phyloP scores from a whole-genome alignment of 2,888 invertebrate genomes.

The Mythimna lalbum region DNA sequence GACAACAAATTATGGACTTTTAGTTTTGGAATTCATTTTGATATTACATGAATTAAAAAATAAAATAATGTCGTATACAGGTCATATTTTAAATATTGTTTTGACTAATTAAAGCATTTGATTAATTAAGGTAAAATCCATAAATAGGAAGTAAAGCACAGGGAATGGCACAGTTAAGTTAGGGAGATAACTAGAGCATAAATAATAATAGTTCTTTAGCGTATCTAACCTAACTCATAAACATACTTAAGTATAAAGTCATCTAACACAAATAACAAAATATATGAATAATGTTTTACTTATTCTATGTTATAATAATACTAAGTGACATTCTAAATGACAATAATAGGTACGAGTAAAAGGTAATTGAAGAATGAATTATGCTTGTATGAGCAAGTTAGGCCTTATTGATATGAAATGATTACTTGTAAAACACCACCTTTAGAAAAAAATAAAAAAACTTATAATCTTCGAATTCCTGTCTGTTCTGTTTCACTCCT shows the following conservation, averaged over 20 bases:
- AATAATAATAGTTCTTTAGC: slow-evolving; percentile 24
- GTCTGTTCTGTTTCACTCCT: too few species aligned
- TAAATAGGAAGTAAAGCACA: slow-evolving; percentile 60
- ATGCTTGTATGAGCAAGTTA: slow-evolving; percentile 70
- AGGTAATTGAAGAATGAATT: slow-evolving; percentile 66
- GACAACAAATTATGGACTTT: slow-evolving; percentile 8
- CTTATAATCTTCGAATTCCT: not conserved
- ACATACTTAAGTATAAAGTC: slow-evolving; percentile 39
- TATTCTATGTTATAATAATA: slow-evolving; percentile 44
- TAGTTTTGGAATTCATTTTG: slow-evolving; percentile 10
- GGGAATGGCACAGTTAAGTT: slow-evolving; percentile 65
- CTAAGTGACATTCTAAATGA: slow-evolving; percentile 40
- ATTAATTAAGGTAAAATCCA: slow-evolving; percentile 30
- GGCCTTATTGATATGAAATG: slow-evolving; percentile 75
- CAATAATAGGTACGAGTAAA: slow-evolving; percentile 32
- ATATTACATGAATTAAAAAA: slow-evolving; percentile 18
- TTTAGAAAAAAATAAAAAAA: slow-evolving; percentile 11
- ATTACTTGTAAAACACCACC: slow-evolving; percentile 52
- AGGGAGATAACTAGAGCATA: slow-evolving; percentile 43
- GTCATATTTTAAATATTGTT: slow-evolving; percentile 18
- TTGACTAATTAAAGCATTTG: slow-evolving; percentile 43
- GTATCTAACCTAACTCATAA: slow-evolving; percentile 40
- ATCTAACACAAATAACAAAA: slow-evolving; percentile 54
- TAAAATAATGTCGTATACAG: slow-evolving; percentile 39
- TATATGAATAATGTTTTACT: slow-evolving; percentile 44